Evolutionary conservation across 2,888 invertebrate genomes (phyloP).

Genomic region (Cosmorhoe ocellata): DNA sequence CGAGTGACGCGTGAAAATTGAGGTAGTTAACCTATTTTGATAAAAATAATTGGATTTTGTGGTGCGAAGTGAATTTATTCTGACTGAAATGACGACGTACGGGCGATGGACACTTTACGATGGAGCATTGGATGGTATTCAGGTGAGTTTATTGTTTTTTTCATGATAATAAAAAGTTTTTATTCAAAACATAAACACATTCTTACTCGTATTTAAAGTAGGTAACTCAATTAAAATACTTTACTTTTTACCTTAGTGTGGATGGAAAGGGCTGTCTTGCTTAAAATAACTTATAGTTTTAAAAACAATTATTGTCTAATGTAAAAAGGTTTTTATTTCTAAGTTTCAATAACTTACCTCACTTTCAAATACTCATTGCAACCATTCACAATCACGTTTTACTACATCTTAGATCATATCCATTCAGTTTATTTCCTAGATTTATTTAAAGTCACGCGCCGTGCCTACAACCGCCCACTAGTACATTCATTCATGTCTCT

Average conservation of each 20-base stretch:
- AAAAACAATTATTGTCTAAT: too few relatives aligned
- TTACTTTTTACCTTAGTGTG: too few relatives aligned
- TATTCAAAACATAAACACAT: too few relatives aligned
- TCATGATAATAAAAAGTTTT: too few relatives aligned
- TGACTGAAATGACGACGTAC: slow-evolving; percentile 56
- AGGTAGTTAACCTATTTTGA: neutral
- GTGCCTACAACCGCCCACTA: slow-evolving; percentile 17
- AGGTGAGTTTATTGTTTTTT: slow-evolving; percentile 50
- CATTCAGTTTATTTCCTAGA: slow-evolving; percentile 26
- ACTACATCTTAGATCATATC: slow-evolving; percentile 18
- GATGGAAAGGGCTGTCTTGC: too few relatives aligned
- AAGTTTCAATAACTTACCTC: slow-evolving; percentile 9
- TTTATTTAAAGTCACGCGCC: slow-evolving; percentile 19
- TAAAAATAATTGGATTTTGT: slow-evolving; percentile 21
- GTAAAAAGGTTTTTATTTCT: too few relatives aligned
- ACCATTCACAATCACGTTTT: slow-evolving; percentile 13
- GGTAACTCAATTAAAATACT: too few relatives aligned
- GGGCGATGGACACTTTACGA: slow-evolving; percentile 71
- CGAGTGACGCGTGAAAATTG: neutral
- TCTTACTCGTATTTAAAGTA: too few relatives aligned
- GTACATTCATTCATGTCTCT: slow-evolving; percentile 20
- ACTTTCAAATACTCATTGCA: slow-evolving; percentile 9
- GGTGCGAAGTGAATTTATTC: slow-evolving; percentile 23
- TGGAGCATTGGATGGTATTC: slow-evolving; percentile 61
- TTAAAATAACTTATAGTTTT: too few relatives aligned